Conservation (phyloP, 2,888 invertebrate genomes). For the Aporophyla lueneburgensis region DNA sequence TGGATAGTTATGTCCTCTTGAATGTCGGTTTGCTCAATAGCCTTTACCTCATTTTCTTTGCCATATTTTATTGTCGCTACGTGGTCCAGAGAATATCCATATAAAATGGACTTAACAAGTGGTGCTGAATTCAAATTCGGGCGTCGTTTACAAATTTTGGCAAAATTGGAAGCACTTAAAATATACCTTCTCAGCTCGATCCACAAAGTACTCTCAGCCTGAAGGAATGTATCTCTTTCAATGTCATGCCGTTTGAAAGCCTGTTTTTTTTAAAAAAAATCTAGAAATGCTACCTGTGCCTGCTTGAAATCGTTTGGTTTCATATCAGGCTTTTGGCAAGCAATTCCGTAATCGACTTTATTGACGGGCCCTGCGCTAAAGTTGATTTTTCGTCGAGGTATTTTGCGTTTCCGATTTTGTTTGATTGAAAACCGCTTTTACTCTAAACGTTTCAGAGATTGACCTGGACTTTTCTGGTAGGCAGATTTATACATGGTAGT, state of each 20-base stretch:
- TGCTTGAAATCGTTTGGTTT: background rate
- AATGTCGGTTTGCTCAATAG: no score
- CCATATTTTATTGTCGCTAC: no score
- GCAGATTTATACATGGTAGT: background rate
- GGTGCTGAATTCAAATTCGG: no score
- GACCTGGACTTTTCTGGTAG: constrained; percentile 2
- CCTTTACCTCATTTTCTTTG: no score
- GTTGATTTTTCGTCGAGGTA: background rate
- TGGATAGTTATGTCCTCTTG: no score
- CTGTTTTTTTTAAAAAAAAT: background rate
- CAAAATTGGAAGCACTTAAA: no score
- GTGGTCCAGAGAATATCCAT: no score
- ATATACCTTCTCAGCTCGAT: no score
- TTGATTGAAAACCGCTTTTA: background rate
- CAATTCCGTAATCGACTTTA: background rate
- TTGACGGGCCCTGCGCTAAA: background rate
- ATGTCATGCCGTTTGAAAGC: background rate
- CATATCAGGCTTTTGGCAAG: background rate
- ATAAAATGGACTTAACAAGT: no score
- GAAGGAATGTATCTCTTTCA: background rate
- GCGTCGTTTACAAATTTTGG: no score
- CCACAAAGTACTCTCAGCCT: background rate
- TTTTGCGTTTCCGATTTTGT: background rate
- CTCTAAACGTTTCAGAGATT: background rate
- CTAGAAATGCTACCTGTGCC: background rate